phyloP scores from a whole-genome alignment of 1,140 invertebrate species.

The Thaumatotibia leucotreta region DNA sequence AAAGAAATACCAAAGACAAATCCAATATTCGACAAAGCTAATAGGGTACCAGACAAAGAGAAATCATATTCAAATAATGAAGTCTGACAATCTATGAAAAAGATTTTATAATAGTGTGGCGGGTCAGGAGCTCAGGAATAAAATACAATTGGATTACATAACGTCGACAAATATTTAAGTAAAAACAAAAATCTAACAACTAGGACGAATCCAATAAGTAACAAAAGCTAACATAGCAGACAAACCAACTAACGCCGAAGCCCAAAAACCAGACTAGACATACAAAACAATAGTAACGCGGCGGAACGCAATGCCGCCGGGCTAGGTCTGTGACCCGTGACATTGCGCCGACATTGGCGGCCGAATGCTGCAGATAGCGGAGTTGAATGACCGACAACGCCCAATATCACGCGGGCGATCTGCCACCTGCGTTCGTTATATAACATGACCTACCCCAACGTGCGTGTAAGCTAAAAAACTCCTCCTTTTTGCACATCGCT shows the following conservation, averaged over 20 bases:
- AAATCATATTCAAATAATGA: too few relatives aligned
- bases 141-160: too few relatives aligned
- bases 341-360: slow-evolving; percentile 69
- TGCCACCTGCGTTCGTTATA: slow-evolving; percentile 45
- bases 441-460: slow-evolving; percentile 37
- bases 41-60: too few relatives aligned
- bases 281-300: slow-evolving; percentile 8
- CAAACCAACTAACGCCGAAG: neutral
- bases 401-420: slow-evolving; percentile 63
- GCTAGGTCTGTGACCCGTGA: slow-evolving; percentile 64
- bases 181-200: too few relatives aligned
- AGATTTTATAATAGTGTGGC: too few relatives aligned
- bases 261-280: neutral
- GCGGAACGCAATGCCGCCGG: slow-evolving; percentile 47
- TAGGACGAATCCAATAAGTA: too few relatives aligned
- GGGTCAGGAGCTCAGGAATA: too few relatives aligned
- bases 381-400: slow-evolving; percentile 63
- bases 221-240: neutral
- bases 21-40: too few relatives aligned
- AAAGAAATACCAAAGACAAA: too few relatives aligned
- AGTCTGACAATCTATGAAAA: too few relatives aligned
- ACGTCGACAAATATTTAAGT: too few relatives aligned
- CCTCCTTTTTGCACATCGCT: too few relatives aligned
- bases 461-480: neutral
- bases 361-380: slow-evolving; percentile 68